A percentile compares a stretch with the other conserved stretches of the same genome.
phyloP scores from a whole-genome alignment of 2,797 vertebrate genomes.

The Gallinago stenura region DNA sequence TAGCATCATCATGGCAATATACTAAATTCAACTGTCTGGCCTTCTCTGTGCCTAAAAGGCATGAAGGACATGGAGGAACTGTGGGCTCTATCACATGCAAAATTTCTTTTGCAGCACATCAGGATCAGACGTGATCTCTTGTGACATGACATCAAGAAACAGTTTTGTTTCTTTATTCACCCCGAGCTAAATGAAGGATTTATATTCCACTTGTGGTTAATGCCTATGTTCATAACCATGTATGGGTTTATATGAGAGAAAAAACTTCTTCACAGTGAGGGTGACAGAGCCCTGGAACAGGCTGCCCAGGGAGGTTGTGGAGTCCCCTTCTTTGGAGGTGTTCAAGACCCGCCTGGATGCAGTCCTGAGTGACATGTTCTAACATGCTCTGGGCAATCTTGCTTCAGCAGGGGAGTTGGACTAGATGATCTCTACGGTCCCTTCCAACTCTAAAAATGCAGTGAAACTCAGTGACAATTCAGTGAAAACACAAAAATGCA shows the following conservation, averaged over 20 bases:
- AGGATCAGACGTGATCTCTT: slow-evolving; percentile 29
- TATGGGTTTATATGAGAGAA: no score
- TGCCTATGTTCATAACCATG: background rate
- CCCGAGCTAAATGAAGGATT: slow-evolving; percentile 52
- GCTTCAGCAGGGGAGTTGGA: no score
- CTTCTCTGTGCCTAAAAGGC: slow-evolving; percentile 59
- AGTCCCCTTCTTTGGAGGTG: no score
- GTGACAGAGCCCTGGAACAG: no score
- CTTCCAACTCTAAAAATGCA: no score
- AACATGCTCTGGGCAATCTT: no score
- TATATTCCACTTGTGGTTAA: slow-evolving; percentile 53
- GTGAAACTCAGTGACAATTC: no score
- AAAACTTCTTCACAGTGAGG: no score
- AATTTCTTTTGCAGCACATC: slow-evolving; percentile 55
- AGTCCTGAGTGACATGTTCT: no score
- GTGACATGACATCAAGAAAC: slow-evolving; percentile 62
- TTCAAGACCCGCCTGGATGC: no score
- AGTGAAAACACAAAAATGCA: background rate
- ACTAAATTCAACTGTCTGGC: background rate
- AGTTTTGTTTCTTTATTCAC: slow-evolving; percentile 64
- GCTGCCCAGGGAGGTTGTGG: no score
- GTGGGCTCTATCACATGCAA: slow-evolving; percentile 64
- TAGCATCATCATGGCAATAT: slow-evolving; percentile 48
- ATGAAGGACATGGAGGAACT: slow-evolving; percentile 39
- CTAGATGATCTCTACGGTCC: no score